These are phyloP conservation scores for Pteronotus mesoamericanus DNA, from an alignment of 2,797 vertebrate species.

Conservation along the genomic window DNA sequence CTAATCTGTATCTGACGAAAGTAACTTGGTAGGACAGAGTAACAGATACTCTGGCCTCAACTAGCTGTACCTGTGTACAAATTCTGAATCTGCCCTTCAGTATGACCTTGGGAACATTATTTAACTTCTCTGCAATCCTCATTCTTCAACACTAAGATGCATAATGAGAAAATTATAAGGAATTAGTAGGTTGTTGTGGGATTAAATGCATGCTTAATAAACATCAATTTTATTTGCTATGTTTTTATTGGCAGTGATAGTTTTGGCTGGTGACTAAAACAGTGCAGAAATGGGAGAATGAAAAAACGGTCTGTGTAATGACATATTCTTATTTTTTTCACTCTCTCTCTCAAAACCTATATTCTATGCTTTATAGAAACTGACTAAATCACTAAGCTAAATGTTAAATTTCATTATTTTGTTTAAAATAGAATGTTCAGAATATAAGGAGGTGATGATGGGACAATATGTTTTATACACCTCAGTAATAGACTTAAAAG, in stretches of 20 bases:
- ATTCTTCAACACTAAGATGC: background rate
- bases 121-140: background rate
- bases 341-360: accelerated
- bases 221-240: background rate
- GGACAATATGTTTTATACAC: background rate
- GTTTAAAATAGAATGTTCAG: background rate
- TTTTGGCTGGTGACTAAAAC: background rate
- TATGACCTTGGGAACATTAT: background rate
- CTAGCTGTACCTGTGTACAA: background rate
- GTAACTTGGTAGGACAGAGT: background rate
- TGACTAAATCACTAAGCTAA: background rate
- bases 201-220: background rate
- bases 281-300: background rate
- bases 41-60: accelerated
- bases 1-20: background rate
- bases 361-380: background rate
- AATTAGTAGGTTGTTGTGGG: background rate
- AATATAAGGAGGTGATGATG: background rate
- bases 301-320: background rate
- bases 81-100: background rate
- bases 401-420: background rate
- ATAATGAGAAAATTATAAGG: background rate
- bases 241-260: background rate
- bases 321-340: accelerated
- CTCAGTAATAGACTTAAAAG: background rate